Evolutionary conservation across 2,888 invertebrate species (phyloP).

Genomic region (Mechanitis mazaeus): DNA sequence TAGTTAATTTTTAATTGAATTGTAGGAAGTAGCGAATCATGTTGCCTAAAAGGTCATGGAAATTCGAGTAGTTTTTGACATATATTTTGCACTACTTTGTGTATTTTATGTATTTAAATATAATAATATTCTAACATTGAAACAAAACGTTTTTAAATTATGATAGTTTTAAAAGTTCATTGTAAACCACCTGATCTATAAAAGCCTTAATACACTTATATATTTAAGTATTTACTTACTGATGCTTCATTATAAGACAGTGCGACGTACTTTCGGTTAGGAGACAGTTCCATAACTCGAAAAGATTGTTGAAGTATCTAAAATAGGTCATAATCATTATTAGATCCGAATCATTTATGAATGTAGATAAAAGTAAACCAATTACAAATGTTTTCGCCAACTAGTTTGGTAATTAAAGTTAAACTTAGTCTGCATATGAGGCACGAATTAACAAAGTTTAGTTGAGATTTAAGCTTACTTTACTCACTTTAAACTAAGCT

Average conservation of each 20-base stretch:
- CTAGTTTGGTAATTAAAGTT: conserved; percentile 11
- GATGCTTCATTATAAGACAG: conserved; percentile 51
- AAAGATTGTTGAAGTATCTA: conserved; percentile 60
- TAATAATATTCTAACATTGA: too few species aligned
- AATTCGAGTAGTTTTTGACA: too few species aligned
- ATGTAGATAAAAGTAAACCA: background rate
- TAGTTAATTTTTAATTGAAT: too few species aligned
- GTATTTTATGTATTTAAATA: too few species aligned
- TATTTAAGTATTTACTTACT: conserved; percentile 40
- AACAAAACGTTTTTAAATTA: too few species aligned
- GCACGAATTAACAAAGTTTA: conserved; percentile 16
- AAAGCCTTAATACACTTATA: background rate
- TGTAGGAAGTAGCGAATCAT: too few species aligned
- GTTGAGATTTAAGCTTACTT: background rate
- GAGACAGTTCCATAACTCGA: conserved; percentile 47
- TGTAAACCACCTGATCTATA: too few species aligned
- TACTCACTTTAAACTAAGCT: background rate
- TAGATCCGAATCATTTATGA: background rate
- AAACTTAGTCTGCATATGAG: conserved; percentile 13
- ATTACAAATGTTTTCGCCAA: background rate
- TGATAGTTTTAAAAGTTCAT: too few species aligned
- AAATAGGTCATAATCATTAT: conserved; percentile 26
- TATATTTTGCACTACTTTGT: too few species aligned
- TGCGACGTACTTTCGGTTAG: conserved; percentile 48
- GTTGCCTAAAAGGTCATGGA: too few species aligned